Percentiles rank a stretch among this genome's conserved stretches.
Conservation (phyloP, 2,797 vertebrate species). For the Sebastes trivittatus region DNA sequence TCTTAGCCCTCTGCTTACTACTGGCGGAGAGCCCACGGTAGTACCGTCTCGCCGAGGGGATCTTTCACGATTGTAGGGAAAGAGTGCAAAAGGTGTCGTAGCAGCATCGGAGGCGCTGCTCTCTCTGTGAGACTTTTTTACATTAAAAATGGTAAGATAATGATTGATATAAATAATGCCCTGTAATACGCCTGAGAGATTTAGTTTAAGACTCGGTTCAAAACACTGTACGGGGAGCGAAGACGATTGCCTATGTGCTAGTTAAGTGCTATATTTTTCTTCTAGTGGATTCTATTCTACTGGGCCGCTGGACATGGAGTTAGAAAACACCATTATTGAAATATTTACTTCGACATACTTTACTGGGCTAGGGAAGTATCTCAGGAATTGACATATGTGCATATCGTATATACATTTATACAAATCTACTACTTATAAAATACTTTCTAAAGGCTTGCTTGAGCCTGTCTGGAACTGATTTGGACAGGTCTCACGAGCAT, state of each 20-base stretch:
- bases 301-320: slow-evolving; percentile 49
- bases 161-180: slow-evolving; percentile 77
- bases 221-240: slow-evolving; percentile 59
- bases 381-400: slow-evolving; percentile 70
- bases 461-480: slow-evolving; percentile 77
- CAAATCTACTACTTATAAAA: slow-evolving; percentile 77
- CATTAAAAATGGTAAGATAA: slow-evolving; percentile 40
- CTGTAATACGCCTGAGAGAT: slow-evolving; percentile 79
- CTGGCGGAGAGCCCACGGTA: slow-evolving; percentile 7
- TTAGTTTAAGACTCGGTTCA: slow-evolving; percentile 53
- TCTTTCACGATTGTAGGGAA: slow-evolving; percentile 72
- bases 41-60: slow-evolving; percentile 28
- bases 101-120: slow-evolving; percentile 27
- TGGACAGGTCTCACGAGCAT: slow-evolving; percentile 77
- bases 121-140: slow-evolving; percentile 23
- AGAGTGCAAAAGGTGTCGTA: slow-evolving; percentile 74
- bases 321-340: slow-evolving; percentile 38
- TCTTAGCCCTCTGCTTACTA: slow-evolving; percentile 33
- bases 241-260: slow-evolving; percentile 81
- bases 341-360: slow-evolving; percentile 54
- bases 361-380: slow-evolving; percentile 52
- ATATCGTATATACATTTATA: slow-evolving; percentile 79
- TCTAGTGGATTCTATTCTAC: slow-evolving; percentile 67
- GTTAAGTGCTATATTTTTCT: slow-evolving; percentile 79
- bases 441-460: slow-evolving; percentile 74